Evolutionary conservation across 2,797 vertebrate species (phyloP).

Genomic region (Lemur catta): DNA sequence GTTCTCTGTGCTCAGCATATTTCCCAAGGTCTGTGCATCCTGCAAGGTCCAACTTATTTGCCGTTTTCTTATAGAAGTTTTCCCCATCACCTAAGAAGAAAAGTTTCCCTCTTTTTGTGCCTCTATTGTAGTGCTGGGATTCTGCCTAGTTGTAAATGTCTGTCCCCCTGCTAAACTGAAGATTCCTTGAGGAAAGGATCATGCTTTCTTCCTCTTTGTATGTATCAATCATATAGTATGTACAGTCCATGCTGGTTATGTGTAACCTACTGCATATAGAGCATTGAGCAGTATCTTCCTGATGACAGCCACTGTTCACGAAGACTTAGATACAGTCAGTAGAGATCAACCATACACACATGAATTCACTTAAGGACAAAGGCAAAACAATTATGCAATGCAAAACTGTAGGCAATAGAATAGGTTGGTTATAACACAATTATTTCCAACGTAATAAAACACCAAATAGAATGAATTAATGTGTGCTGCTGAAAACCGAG

Average conservation of each 20-base stretch:
- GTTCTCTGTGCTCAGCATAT: neutral
- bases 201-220: neutral
- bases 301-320: neutral
- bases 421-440: neutral
- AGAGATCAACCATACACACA: neutral
- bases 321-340: neutral
- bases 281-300: neutral
- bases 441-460: neutral
- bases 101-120: neutral
- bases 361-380: neutral
- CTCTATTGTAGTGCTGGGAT: neutral
- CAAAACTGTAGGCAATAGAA: neutral
- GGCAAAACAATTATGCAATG: neutral
- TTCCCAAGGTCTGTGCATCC: neutral
- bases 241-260: neutral
- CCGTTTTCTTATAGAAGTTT: neutral
- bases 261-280: neutral
- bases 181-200: neutral
- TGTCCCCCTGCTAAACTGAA: neutral
- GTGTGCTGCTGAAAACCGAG: neutral
- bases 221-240: neutral
- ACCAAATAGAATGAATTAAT: neutral
- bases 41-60: neutral
- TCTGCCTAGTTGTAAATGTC: neutral
- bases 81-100: neutral